Evolutionary conservation across 2,888 invertebrate genomes (phyloP), one percentile per base, ranked within the genome.

Genomic region (Cryptocheilus praepositus): DNA sequence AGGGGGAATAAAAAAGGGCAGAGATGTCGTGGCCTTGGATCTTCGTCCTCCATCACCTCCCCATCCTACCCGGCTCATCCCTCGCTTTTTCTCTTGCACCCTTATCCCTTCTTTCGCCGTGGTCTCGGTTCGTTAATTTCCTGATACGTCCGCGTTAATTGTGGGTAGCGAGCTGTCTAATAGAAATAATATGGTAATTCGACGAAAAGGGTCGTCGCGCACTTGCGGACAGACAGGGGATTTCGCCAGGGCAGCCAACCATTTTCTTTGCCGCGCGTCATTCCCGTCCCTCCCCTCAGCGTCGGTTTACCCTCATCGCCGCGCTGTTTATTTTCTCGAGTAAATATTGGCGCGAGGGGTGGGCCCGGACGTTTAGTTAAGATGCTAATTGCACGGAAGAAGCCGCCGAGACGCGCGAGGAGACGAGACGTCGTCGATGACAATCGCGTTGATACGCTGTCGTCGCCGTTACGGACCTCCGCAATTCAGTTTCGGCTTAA

Each of bases 131-230:
- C 85, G 85, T 87, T 87, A 86, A 84, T 83, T 87, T 82, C 71
- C 74, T 83, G 85, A 83, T 81, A 79, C 81, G 79, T 80, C 73
- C 81, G 82, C 82, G 85, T 85, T 86, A 86, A 86, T 86, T 87
- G 86, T 81, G 87, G 86, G 85, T 86, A 86, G 85, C 84, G 83
- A 85, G 76, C 80, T 84, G 84, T 84, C 83, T 86, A 86, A 88
- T 88, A 84, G 87, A 83, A 85, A 86, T 87, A 87, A 87, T 88
- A 87, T 86, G 87, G 83, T 87, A 88, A 87, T 87, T 72, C 70
- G 66, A 7, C 22, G 67, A 66, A 54, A 46, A 72, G 72, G 71
- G 76, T 66, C 55, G 67, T 45, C 65, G 67, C 51, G 36, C 16
- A 55, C 55, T 55, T 16, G 55, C 43, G 13, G 53, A 21, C 53